These are phyloP conservation scores for Diacarnus erythraeanus DNA, from an alignment of 37 sponge, comb jelly and placozoan genomes.

Conservation along the genomic window DNA sequence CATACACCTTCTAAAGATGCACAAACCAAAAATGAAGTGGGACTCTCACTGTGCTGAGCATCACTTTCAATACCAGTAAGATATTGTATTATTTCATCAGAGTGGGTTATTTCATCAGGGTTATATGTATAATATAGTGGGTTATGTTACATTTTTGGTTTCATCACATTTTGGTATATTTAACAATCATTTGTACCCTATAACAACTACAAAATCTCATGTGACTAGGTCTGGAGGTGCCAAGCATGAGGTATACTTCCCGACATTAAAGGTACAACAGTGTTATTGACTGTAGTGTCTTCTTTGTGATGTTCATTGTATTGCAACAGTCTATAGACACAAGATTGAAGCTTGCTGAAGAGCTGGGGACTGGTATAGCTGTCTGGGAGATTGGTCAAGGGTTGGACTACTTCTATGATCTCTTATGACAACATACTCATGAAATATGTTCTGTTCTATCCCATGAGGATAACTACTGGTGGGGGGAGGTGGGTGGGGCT, in stretches of 20 bases:
- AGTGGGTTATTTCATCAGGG: no score
- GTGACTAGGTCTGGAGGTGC: background rate
- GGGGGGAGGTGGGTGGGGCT: no score
- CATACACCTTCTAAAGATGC: conserved; percentile 74
- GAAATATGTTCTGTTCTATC: no score
- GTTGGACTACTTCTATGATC: conserved; percentile 96
- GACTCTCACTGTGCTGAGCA: conserved; percentile 87
- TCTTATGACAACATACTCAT: conserved; percentile 47
- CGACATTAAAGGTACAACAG: conserved; percentile 69
- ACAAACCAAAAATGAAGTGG: conserved; percentile 93
- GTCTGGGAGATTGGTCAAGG: conserved; percentile 99
- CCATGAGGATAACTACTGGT: no score
- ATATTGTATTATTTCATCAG: no score
- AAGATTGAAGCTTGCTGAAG: conserved; percentile 81
- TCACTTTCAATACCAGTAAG: conserved; percentile 84
- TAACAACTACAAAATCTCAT: background rate
- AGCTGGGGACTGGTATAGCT: conserved; percentile 88
- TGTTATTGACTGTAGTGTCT: background rate
- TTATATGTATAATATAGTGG: no score
- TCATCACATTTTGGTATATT: no score
- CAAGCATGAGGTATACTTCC: conserved; percentile 77
- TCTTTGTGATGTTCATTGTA: background rate
- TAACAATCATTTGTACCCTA: no score
- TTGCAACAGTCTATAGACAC: conserved; percentile 70
- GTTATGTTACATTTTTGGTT: no score